Percentiles rank a stretch among this genome's conserved stretches.
These are phyloP conservation scores for Caenorhabditis uteleia DNA, from an alignment of 2,888 invertebrate genomes.

Conservation along the genomic window DNA sequence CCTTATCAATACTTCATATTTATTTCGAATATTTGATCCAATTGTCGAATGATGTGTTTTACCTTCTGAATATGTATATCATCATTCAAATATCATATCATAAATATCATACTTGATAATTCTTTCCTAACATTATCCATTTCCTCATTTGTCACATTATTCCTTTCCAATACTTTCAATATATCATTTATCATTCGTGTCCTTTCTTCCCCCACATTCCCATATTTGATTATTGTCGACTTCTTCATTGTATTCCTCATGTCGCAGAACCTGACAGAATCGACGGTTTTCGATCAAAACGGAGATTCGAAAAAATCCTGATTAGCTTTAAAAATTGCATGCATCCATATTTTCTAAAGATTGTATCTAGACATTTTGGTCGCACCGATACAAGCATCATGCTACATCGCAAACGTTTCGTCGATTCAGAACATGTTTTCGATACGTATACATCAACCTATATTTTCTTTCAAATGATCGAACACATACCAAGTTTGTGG, in stretches of 20 bases:
- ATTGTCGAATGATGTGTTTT: constrained; percentile 18
- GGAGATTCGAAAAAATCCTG: too few relatives aligned
- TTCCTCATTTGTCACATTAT: constrained; percentile 12
- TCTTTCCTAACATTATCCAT: constrained; percentile 8
- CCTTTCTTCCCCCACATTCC: constrained; percentile 3
- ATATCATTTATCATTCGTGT: constrained; percentile 17
- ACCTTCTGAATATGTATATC: constrained; percentile 1
- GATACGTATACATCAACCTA: too few relatives aligned
- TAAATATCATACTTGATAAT: constrained; percentile 2
- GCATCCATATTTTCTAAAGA: too few relatives aligned
- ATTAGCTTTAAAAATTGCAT: too few relatives aligned
- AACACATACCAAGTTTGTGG: constrained; percentile 5
- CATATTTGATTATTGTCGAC: constrained; percentile 16
- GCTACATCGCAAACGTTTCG: too few relatives aligned
- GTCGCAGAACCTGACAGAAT: constrained; percentile 18
- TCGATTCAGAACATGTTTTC: too few relatives aligned
- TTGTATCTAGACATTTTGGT: too few relatives aligned
- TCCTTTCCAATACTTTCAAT: constrained; percentile 5
- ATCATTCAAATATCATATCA: background rate
- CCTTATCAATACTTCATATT: constrained; percentile 10
- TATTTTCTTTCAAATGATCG: too few relatives aligned
- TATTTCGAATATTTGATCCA: constrained; percentile 4
- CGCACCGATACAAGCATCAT: too few relatives aligned
- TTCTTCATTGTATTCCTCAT: constrained; percentile 14
- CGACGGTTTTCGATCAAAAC: too few relatives aligned